Percentiles rank a stretch among this genome's conserved stretches.
These are phyloP conservation scores for Lasioglossum calceatum DNA, from an alignment of 2,888 invertebrate genomes.

Conservation along the genomic window DNA sequence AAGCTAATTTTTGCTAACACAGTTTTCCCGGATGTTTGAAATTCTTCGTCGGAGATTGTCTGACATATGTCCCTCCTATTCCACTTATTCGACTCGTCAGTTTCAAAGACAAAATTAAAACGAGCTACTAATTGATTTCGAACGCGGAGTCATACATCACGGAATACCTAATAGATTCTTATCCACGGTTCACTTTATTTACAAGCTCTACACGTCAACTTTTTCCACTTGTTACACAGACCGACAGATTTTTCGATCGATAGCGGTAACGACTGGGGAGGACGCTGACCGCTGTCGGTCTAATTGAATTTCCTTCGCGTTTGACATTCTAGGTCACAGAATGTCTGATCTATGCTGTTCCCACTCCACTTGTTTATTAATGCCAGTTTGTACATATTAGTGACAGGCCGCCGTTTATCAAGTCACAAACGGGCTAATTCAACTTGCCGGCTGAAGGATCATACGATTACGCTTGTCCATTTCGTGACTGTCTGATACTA, in stretches of 20 bases:
- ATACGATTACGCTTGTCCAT: constrained; percentile 4
- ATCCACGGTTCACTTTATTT: no score
- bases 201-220: no score
- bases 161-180: no score
- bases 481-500: background rate
- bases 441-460: constrained; percentile 4
- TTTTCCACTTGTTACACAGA: no score
- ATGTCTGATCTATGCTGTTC: background rate
- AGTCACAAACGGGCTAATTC: constrained; percentile 13
- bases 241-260: background rate
- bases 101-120: no score
- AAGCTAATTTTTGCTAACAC: no score
- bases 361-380: constrained; percentile 1
- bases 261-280: background rate
- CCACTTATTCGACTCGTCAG: no score
- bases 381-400: constrained; percentile 8
- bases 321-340: background rate
- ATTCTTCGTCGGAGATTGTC: no score
- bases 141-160: no score
- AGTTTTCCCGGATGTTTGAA: no score
- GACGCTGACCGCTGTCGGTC: background rate
- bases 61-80: no score
- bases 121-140: no score
- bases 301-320: background rate
- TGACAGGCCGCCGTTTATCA: constrained; percentile 11